Evolutionary conservation across 1,140 invertebrate genomes (phyloP).

Genomic region (Cotesia vestalis): DNA sequence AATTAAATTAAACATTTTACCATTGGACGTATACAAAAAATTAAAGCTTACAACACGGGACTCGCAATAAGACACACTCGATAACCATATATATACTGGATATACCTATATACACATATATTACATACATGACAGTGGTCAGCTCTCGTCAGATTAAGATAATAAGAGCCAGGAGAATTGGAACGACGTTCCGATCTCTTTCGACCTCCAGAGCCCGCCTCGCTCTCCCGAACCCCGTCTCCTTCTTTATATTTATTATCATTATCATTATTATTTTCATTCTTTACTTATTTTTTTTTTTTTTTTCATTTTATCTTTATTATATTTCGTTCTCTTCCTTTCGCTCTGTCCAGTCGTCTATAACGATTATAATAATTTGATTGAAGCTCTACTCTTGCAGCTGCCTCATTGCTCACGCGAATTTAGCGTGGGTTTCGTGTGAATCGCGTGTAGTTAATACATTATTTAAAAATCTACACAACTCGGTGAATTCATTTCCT

Average conservation of each 20-base stretch:
- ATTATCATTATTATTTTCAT: constrained; percentile 18
- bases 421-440: constrained; percentile 25
- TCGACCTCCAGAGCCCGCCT: constrained; percentile 14
- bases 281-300: not conserved
- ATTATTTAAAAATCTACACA: constrained; percentile 3
- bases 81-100: not conserved
- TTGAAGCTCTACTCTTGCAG: constrained; percentile 21
- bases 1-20: no score
- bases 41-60: no score
- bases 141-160: constrained; percentile 35
- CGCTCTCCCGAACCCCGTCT: no score
- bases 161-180: constrained; percentile 37
- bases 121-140: constrained; percentile 28
- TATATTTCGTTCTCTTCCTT: constrained; percentile 18
- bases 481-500: not conserved
- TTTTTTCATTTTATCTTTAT: not conserved
- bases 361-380: constrained; percentile 34
- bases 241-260: no score
- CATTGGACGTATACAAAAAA: no score
- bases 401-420: constrained; percentile 26
- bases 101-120: not conserved
- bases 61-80: constrained; percentile 22
- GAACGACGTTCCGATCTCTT: constrained; percentile 32
- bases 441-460: constrained; percentile 22
- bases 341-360: constrained; percentile 21